Conservation (phyloP, 2,797 vertebrate species). For the Lutra lutra region DNA sequence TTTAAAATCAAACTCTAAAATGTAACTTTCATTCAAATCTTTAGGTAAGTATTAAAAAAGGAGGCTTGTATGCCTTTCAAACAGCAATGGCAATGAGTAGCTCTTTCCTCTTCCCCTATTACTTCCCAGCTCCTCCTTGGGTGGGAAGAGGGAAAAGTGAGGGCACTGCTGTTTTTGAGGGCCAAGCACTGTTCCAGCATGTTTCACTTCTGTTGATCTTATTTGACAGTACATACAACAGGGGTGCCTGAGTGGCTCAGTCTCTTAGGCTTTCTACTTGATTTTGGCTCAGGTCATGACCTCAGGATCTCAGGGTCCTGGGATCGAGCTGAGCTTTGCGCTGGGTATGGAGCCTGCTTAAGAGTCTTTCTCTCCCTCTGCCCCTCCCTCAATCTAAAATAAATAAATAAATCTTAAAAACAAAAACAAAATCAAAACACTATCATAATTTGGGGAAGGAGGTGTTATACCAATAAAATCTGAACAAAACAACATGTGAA, state of each 20-base stretch:
- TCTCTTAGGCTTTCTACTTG: neutral
- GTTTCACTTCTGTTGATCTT: neutral
- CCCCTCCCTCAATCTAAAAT: neutral
- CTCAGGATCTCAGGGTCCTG: neutral
- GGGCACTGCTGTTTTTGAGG: neutral
- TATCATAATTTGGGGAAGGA: neutral
- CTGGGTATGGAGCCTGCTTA: neutral
- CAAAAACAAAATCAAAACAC: neutral
- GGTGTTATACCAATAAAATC: neutral
- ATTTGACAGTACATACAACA: neutral
- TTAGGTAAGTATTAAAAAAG: neutral
- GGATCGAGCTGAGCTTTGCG: neutral
- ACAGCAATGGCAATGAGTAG: neutral
- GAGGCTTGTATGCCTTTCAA: neutral
- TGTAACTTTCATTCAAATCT: neutral
- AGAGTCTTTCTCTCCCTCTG: neutral
- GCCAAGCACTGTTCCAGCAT: neutral
- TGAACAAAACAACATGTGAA: neutral
- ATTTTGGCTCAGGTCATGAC: neutral
- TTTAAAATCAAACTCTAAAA: neutral
- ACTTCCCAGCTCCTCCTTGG: neutral
- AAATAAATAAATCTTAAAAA: neutral
- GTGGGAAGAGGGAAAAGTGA: neutral
- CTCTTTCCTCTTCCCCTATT: rapidly evolving
- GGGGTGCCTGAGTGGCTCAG: neutral